Base-by-base conservation (phyloP, 2,113 vertebrate genomes). In the Pteruthius melanotis region DNA sequence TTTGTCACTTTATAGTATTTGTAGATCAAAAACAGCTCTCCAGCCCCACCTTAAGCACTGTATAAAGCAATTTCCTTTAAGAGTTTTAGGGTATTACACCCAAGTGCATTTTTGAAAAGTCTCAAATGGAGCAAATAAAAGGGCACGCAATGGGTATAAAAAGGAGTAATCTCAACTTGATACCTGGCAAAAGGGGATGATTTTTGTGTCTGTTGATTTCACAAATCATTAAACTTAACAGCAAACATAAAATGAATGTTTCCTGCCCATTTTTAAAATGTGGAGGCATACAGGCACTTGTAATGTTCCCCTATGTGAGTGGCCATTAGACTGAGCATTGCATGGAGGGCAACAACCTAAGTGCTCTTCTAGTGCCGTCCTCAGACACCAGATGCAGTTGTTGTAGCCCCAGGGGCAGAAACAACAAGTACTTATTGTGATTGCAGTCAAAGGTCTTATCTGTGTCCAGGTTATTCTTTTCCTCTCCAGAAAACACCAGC, bases 141-240 rank as follows among this genome's bases (percentile, higher is more conserved):
- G 85, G 61, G 49, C 78, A 93, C 70, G 75, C 68, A 81, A 23
- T 44, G 26, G 63, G 77, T 63, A 83, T 60, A 88, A 89, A 94
- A 83, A 53, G 83, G 70, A 80, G 94, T 75, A 88, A 90, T 91
- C 77, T 87, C 94, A 95, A 90, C 85, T 89, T 94, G 74, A 63
- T 88, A 88, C 74, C 84, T 71, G 75, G 71, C 53, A 92, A 93
- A 89, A 82, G 28, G 59, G 39, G 53, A 31, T 23, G 56, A 91
- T 91, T 84, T 93, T 50, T 91, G 65, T 83, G 83, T 88, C 64
- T 93, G 89, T 86, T 96, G 94, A 87, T 96, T 97, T 97, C 97
- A 95, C 95, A 97, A 96, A 93, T 96, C 97, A 93, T 97, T 97
- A 95, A 97, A 82, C 85, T 83, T 93, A 95, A 92, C 69, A 95